A percentile compares a stretch with the other conserved stretches of the same genome.
Evolutionary conservation across 2,113 vertebrate species (phyloP).

Genomic region (Paramormyrops kingsleyae): DNA sequence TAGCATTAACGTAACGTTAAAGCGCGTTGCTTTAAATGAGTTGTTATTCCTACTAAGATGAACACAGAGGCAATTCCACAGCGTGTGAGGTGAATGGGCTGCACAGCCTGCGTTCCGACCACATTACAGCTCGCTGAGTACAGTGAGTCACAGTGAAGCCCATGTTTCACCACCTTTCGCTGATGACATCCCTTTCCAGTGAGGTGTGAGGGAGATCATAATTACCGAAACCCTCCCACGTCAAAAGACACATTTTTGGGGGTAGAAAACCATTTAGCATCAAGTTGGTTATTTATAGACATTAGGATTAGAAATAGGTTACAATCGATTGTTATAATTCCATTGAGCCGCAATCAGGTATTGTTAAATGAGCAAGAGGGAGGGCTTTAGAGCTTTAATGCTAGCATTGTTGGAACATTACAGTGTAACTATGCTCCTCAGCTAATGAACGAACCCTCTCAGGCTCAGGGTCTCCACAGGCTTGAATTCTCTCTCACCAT

Average conservation of each 20-base stretch:
- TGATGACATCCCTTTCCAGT: not conserved
- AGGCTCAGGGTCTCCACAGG: constrained; percentile 33
- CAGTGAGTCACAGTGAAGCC: not conserved
- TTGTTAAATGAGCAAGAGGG: not conserved
- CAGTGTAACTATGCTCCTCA: constrained; percentile 20
- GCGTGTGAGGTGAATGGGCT: not conserved
- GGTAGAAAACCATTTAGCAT: not conserved
- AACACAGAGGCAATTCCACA: not conserved
- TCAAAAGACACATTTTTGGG: not conserved
- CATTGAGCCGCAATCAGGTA: not conserved
- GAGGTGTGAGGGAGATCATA: not conserved
- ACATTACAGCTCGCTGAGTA: not conserved
- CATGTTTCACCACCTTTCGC: not conserved
- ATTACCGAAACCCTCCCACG: not conserved
- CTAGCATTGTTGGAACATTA: not conserved
- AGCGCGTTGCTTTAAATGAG: not conserved
- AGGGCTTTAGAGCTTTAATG: not conserved
- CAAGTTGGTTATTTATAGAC: not conserved
- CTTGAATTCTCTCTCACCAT: constrained; percentile 47
- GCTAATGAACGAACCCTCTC: constrained; percentile 22
- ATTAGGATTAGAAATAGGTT: not conserved
- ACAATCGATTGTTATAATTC: not conserved
- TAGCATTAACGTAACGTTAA: not conserved
- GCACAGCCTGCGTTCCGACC: not conserved
- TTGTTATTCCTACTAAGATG: not conserved